Percentiles rank a stretch among this genome's conserved stretches.
phyloP scores from a whole-genome alignment of 2,113 vertebrate genomes.

The Caracal caracal region DNA sequence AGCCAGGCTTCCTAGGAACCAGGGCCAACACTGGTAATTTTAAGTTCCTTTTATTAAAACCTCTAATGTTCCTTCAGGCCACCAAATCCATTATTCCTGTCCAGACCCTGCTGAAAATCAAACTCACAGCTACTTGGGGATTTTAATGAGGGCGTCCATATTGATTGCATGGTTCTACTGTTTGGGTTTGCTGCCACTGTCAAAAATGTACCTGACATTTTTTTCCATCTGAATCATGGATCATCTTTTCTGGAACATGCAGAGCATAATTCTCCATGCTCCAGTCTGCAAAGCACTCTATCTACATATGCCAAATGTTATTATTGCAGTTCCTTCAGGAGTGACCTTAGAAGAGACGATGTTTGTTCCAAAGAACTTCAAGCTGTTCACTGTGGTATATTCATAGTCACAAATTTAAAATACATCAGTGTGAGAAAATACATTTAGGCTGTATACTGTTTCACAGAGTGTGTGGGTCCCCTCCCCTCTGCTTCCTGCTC shows the following conservation, averaged over 20 bases:
- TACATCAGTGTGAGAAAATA: constrained; percentile 70
- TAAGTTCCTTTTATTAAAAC: constrained; percentile 71
- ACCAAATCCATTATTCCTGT: constrained; percentile 69
- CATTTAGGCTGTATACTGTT: constrained; percentile 52
- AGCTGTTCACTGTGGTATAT: constrained; percentile 78
- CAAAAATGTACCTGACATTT: constrained; percentile 72
- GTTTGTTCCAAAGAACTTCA: constrained; percentile 81
- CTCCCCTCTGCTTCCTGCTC: constrained; percentile 1
- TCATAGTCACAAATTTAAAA: constrained; percentile 74
- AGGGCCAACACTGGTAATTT: constrained; percentile 14
- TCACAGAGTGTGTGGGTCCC: constrained; percentile 15
- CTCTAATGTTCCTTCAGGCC: constrained; percentile 67
- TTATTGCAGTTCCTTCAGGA: constrained; percentile 79
- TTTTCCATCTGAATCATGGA: constrained; percentile 65
- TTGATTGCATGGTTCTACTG: constrained; percentile 61
- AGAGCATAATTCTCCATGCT: constrained; percentile 70
- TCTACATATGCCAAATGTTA: constrained; percentile 78
- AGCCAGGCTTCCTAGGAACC: constrained; percentile 50
- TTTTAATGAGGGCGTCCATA: constrained; percentile 75
- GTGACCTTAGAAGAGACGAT: constrained; percentile 76
- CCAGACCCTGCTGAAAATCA: constrained; percentile 69
- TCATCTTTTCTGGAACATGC: constrained; percentile 74
- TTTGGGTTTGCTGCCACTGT: constrained; percentile 69
- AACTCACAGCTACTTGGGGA: constrained; percentile 66
- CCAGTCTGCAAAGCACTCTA: constrained; percentile 60